Evolutionary conservation across 2,113 vertebrate species (phyloP), one percentile per base, ranked within the genome.

Genomic region (Chrysemys picta): DNA sequence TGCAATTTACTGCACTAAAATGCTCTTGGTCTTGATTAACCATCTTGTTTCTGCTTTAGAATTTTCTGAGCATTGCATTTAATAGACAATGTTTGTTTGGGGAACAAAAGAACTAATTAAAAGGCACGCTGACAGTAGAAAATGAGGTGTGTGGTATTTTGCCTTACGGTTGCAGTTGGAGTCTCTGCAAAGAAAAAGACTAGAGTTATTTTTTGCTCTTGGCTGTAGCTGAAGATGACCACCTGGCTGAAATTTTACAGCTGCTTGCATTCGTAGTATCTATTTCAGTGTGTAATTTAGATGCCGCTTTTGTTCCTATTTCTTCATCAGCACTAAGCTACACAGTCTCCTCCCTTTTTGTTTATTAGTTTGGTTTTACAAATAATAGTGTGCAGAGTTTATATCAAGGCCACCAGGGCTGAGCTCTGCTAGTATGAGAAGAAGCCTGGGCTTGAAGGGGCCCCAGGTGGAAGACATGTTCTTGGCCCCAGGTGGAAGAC

Each of bases 181-280:
- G 53, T 79, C 75, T 85, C 81, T 96, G 81, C 75, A 59, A 95
- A 85, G 85, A 89, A 90, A 89, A 91, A 10, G 75, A 79, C 81
- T 92, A 0, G 82, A 89, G 56, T 91, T 96, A 29, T 86, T 90
- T 95, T 22, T 95, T 54, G 65, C 79, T 85, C 75, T 96, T 89
- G 87, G 82, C 93, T 96, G 84, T 79, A 91, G 93, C 84, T 95
- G 92, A 91, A 81, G 92, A 94, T 88, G 96, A 88, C 95, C 93
- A 95, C 93, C 91, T 95, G 95, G 92, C 96, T 96, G 95, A 96
- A 82, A 65, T 81, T 83, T 53, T 82, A 65, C 95, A 96, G 95
- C 96, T 97, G 96, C 85, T 97, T 91, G 81, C 92, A 95, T 92
- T 85, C 84, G 49, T 95, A 86, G 52, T 62, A 10, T 95, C 72